Evolutionary conservation across 2,888 invertebrate species (phyloP).

Genomic region (Hirudinaria manillensis): DNA sequence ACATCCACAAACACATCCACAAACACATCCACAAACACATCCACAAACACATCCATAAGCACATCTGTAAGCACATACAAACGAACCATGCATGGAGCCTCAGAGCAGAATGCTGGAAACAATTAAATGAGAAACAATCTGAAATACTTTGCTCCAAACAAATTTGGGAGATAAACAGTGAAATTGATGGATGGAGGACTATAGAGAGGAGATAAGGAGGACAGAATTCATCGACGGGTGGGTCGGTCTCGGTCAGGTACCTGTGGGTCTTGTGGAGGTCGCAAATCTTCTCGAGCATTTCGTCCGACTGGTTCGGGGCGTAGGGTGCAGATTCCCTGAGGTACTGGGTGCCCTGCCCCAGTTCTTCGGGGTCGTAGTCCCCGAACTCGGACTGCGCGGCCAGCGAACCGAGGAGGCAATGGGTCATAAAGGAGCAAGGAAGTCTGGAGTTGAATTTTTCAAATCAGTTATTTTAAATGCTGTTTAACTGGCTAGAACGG

Average conservation of each 20-base stretch:
- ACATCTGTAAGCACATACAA: no score
- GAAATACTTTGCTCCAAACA: no score
- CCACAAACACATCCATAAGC: no score
- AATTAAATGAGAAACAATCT: no score
- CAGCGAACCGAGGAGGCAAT: constrained; percentile 84
- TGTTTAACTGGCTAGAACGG: neutral
- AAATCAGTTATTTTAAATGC: neutral
- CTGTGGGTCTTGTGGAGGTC: constrained; percentile 81
- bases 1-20: no score
- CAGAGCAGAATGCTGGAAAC: no score
- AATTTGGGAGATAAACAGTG: no score
- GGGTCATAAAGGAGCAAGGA: constrained; percentile 92
- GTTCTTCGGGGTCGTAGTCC: constrained; percentile 69
- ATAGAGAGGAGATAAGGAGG: no score
- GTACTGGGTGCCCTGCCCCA: constrained; percentile 63
- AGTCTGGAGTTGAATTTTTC: constrained; percentile 61
- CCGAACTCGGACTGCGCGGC: constrained; percentile 92
- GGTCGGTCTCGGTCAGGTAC: constrained; percentile 40
- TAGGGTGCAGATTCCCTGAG: constrained; percentile 63
- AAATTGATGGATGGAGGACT: no score
- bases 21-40: no score
- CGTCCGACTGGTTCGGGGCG: constrained; percentile 82
- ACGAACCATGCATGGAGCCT: no score
- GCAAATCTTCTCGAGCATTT: constrained; percentile 85
- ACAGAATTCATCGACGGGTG: no score